Evolutionary conservation across 2,797 vertebrate genomes (phyloP).

Genomic region (Melopsittacus undulatus): DNA sequence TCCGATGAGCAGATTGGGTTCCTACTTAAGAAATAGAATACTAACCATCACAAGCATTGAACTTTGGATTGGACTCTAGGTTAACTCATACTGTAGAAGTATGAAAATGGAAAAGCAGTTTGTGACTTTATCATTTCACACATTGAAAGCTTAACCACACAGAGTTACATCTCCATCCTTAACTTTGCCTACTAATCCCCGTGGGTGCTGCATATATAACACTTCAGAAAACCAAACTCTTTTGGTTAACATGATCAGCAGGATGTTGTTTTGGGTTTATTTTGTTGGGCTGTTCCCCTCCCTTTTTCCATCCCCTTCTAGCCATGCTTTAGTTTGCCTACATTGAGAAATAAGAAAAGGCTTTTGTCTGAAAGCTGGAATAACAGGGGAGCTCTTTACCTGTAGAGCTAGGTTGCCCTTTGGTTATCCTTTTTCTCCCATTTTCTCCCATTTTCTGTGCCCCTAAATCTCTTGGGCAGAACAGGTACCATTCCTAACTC

Average conservation of each 20-base stretch:
- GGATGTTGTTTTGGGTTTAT: not conserved
- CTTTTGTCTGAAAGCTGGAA: not conserved
- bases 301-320: not conserved
- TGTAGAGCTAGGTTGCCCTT: not conserved
- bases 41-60: not conserved
- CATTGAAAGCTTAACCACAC: not conserved
- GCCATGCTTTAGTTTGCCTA: not conserved
- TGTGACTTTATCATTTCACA: not conserved
- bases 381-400: not conserved
- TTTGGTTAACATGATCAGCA: not conserved
- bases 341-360: not conserved
- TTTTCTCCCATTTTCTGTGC: not conserved
- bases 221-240: not conserved
- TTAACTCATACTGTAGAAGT: not conserved
- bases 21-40: not conserved
- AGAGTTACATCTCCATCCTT: not conserved
- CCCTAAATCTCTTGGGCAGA: not conserved
- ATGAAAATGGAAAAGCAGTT: not conserved
- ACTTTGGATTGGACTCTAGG: not conserved
- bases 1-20: not conserved
- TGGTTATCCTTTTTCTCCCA: not conserved
- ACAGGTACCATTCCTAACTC: not conserved
- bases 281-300: not conserved
- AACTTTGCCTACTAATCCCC: not conserved
- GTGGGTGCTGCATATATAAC: not conserved